These are phyloP conservation scores for Peromyscus polionotus DNA, from an alignment of 2,113 vertebrate species.

Conservation along the genomic window DNA sequence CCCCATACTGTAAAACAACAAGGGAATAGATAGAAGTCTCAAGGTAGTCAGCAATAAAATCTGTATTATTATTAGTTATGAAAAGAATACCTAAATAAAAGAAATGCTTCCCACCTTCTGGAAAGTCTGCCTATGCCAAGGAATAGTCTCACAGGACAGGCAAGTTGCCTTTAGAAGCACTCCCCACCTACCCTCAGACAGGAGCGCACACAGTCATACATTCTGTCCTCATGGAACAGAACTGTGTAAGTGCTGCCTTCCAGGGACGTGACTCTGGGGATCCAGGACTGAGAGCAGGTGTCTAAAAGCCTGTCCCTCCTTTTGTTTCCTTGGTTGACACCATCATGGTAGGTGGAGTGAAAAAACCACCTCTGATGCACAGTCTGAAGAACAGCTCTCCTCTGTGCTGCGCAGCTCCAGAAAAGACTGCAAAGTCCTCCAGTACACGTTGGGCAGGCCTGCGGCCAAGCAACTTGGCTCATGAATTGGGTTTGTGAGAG, in stretches of 20 bases:
- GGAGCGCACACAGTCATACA: not conserved
- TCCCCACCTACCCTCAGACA: not conserved
- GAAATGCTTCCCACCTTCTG: not conserved
- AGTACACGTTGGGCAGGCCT: constrained; percentile 80
- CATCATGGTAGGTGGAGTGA: not conserved
- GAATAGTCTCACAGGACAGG: not conserved
- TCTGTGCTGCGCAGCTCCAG: constrained; percentile 49
- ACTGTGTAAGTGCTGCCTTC: not conserved
- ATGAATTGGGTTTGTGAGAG: constrained; percentile 72
- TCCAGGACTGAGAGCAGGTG: not conserved
- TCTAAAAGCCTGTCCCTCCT: not conserved
- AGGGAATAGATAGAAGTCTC: not conserved
- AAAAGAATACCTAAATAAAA: not conserved
- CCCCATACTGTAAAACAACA: not conserved
- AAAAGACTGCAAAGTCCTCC: constrained; percentile 79
- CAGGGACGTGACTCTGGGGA: accelerated
- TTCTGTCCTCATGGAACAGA: not conserved
- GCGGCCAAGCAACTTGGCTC: constrained; percentile 76
- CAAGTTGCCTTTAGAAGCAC: too few relatives aligned
- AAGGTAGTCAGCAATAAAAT: not conserved
- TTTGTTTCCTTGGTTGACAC: constrained; percentile 17
- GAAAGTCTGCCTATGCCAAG: not conserved
- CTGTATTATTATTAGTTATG: not conserved
- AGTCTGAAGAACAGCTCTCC: constrained; percentile 51
- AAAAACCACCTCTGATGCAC: not conserved